phyloP scores from a whole-genome alignment of 2,888 invertebrate species.

The Cephus pygmeus region DNA sequence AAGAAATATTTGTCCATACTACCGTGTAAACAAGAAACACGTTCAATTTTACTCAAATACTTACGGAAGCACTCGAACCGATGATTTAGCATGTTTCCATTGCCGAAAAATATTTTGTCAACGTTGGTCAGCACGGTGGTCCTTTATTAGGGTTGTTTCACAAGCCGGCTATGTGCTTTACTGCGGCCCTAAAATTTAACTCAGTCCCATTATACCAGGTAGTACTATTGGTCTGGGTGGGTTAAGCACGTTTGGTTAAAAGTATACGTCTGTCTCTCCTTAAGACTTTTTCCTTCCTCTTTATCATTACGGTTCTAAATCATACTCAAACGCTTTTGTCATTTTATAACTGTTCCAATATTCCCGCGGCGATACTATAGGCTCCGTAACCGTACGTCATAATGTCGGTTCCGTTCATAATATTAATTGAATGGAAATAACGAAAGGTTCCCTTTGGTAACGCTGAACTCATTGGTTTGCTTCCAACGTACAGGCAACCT shows the following conservation, averaged over 20 bases:
- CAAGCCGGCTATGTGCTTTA: slow-evolving; percentile 17
- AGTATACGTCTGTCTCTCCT: not conserved
- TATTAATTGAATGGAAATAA: not conserved
- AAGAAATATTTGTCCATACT: not conserved
- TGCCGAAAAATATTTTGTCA: slow-evolving; percentile 23
- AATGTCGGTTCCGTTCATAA: slow-evolving; percentile 1
- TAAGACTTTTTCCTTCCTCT: not conserved
- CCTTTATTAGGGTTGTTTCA: slow-evolving; percentile 15
- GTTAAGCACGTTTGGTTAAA: not conserved
- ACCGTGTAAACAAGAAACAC: not conserved
- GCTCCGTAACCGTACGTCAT: slow-evolving; percentile 3
- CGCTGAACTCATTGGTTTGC: not conserved
- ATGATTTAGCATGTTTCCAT: slow-evolving; percentile 16
- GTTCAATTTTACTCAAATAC: not conserved
- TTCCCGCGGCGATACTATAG: not conserved
- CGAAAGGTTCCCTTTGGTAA: not conserved
- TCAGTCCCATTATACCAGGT: not conserved
- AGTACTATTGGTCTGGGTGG: not conserved
- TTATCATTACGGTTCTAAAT: not conserved
- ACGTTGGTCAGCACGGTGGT: slow-evolving; percentile 8
- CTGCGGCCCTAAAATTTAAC: slow-evolving; percentile 24
- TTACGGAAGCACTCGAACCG: not conserved
- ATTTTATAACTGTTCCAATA: slow-evolving; percentile 2
- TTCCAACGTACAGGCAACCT: not conserved
- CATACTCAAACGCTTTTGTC: not conserved